These are phyloP conservation scores for Channa maculata DNA, from an alignment of 2,113 vertebrate genomes.

Conservation along the genomic window DNA sequence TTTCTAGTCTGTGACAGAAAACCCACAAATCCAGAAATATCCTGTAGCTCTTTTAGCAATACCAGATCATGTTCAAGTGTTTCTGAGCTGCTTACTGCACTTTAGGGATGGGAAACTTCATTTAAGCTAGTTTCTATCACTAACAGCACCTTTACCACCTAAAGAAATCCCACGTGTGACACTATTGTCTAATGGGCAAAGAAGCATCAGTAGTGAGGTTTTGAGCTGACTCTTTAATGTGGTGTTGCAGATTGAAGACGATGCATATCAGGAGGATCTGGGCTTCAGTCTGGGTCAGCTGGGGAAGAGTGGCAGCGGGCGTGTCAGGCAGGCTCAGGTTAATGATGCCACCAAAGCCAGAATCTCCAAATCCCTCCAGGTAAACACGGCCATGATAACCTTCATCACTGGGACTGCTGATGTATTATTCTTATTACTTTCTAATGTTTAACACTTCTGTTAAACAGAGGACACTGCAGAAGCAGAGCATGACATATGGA, in stretches of 20 bases:
- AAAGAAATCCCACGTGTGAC: no score
- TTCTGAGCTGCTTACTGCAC: no score
- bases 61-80: no score
- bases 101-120: no score
- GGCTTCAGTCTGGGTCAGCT: conserved; percentile 94
- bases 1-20: no score
- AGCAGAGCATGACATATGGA: conserved; percentile 92
- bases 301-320: conserved; percentile 91
- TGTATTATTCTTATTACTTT: neutral
- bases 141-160: no score
- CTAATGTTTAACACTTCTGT: neutral
- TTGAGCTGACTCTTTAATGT: neutral
- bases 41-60: no score
- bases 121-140: no score
- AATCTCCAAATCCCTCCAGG: conserved; percentile 95
- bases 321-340: conserved; percentile 91
- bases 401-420: no score
- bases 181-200: no score
- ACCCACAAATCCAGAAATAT: no score
- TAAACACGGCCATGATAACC: conserved; percentile 42
- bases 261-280: conserved; percentile 94
- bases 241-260: conserved; percentile 89
- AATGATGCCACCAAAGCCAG: conserved; percentile 93
- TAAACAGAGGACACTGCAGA: conserved; percentile 90
- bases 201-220: no score